A percentile compares a stretch with the other conserved stretches of the same genome.
phyloP scores from a whole-genome alignment of 2,888 invertebrate genomes.

The Calephelis perditalis region DNA sequence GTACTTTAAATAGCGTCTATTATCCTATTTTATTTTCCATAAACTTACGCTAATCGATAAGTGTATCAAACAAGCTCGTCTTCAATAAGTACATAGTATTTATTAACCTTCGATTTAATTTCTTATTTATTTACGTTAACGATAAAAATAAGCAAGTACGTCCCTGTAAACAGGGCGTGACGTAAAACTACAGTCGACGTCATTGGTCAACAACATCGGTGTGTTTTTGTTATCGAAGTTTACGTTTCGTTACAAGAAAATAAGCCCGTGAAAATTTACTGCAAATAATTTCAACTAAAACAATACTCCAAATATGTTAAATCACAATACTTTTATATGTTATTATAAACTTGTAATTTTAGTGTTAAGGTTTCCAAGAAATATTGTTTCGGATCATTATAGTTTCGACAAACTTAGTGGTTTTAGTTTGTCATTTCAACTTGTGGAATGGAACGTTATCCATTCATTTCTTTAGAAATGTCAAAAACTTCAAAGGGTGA shows the following conservation, averaged over 20 bases:
- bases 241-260: conserved; percentile 48
- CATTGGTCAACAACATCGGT: conserved; percentile 51
- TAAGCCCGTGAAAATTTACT: neutral
- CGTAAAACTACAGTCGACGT: conserved; percentile 60
- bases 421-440: neutral
- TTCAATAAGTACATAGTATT: conserved; percentile 22
- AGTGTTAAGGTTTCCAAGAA: too few relatives aligned
- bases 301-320: too few relatives aligned
- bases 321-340: too few relatives aligned
- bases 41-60: too few relatives aligned
- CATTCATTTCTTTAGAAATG: conserved; percentile 53
- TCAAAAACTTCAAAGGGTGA: conserved; percentile 58
- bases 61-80: neutral
- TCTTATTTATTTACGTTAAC: conserved; percentile 48
- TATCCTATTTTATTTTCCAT: too few relatives aligned
- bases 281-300: neutral
- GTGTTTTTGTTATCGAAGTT: conserved; percentile 28
- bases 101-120: conserved; percentile 38
- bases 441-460: conserved; percentile 48
- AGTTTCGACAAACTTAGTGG: neutral
- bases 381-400: too few relatives aligned
- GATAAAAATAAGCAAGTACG: conserved; percentile 63
- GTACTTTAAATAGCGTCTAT: too few relatives aligned
- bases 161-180: conserved; percentile 72
- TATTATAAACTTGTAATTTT: too few relatives aligned